Base-by-base conservation (phyloP, 2,113 vertebrate genomes). In the Epinephelus lanceolatus region DNA sequence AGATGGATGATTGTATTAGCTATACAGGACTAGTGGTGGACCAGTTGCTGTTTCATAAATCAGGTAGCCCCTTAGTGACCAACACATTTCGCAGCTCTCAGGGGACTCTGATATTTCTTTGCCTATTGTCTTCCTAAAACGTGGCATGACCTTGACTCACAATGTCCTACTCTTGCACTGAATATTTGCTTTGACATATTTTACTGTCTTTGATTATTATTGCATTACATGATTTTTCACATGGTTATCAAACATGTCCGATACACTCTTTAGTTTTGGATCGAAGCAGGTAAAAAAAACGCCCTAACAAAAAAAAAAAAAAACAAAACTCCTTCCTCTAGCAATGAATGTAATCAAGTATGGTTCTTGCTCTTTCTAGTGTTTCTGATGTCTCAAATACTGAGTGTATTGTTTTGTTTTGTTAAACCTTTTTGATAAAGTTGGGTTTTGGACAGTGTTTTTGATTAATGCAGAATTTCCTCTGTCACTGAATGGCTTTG, bases 71-170 rank as follows among this genome's bases (percentile, higher is more conserved):
- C n/a, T 52, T 47, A 5, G n/a, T 17, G 18, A 55, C 11, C 21
- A 57, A 62, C 57, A 55, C 49, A 49, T 63, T 73, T 59, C 47
- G 11, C 53, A 62, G 10, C 37, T 60, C 19, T 49, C 49, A 27
- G 30, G n/a, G 19, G 23, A 74, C 25, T 23, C 45, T 17, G 30
- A 70, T 25, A 57, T 45, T 51, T 51, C 5, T 51, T 67, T 49
- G 47, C 14, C 19, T 37, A 14, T 17, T 33, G 21, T 40, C 51
- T 40, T 71, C 69, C 4, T 17, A n/a, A 23, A 75, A 21, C 5
- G 19, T 52, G 18, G 19, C 57, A 75, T 75, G 17, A 55, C 47
- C 51, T 65, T 65, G 23, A 61, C 61, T 51, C n/a, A 14, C 27
- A 75, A 63, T 0, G 6, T 52, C 4, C 4, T 5, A 13, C 27